Evolutionary conservation across 2,888 invertebrate genomes (phyloP), one percentile per base, ranked within the genome.

Genomic region (Phengaris arion): DNA sequence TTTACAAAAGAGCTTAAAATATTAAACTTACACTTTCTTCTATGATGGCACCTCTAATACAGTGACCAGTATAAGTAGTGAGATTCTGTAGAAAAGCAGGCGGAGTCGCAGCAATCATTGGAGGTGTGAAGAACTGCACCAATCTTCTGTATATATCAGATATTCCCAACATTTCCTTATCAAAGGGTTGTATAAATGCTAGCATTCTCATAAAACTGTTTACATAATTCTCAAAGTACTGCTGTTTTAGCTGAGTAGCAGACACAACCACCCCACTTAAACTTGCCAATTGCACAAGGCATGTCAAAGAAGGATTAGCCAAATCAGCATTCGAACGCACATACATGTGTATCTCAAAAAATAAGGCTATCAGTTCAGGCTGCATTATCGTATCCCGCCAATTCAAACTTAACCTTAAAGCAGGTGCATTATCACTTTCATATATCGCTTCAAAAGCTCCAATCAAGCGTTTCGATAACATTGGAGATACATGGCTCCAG

Each of bases 331-430:
- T 95, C 69, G 95, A 94, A 72, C 98, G 94, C 6, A 98, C 96
- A 91, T 97, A 97, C 94, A 96, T 95, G 87, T 98, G 98, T 55
- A 97, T 93, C 85, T 96, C 96, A 85, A 97, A 98, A 91, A 98
- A 97, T 59, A 98, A 87, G n/a, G 96, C 94, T 73, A 97, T 87
- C 15, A 98, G 91, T 79, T 95, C 94, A 3, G 96, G 96, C 83
- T 97, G 95, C 79, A 97, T 92, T 79, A 98, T 95, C 0, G 97
- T 94, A 78, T 97, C 96, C 77, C 94, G 93, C 98, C 98, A 98
- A 80, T 87, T 89, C 15, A 95, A 74, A 95, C 95, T 84, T 94
- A 93, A 94, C 22, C 97, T 93, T 73, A 97, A 87, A 1, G 95
- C 94, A 2, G 95, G 94, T 12, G 91, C 94, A 75, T 95, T 95